These are phyloP conservation scores for Haemorhous mexicanus DNA, from an alignment of 2,113 vertebrate species.

Conservation along the genomic window DNA sequence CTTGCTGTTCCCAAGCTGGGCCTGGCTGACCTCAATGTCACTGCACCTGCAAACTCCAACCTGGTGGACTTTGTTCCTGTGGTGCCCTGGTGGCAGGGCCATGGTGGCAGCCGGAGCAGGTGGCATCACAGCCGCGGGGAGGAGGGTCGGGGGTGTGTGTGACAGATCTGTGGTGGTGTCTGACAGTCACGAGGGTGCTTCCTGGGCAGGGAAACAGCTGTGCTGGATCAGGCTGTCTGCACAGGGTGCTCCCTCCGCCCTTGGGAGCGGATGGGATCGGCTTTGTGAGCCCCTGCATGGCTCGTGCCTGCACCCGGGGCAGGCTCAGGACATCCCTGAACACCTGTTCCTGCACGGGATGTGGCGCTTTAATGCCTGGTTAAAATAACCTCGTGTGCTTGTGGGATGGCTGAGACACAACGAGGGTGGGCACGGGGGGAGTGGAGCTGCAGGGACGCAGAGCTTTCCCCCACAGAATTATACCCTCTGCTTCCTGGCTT, in stretches of 20 bases:
- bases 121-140: background rate
- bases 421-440: background rate
- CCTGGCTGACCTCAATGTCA: rapidly evolving
- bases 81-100: background rate
- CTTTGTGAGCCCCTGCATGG: rapidly evolving
- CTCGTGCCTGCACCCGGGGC: rapidly evolving
- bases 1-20: rapidly evolving
- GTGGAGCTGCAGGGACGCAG: background rate
- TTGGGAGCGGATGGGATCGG: background rate
- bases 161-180: rapidly evolving
- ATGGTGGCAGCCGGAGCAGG: background rate
- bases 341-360: background rate
- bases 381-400: background rate
- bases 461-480: background rate
- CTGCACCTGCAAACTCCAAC: background rate
- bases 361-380: rapidly evolving
- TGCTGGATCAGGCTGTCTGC: background rate
- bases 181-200: background rate
- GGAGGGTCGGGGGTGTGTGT: background rate
- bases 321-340: rapidly evolving
- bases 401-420: background rate
- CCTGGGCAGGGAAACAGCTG: background rate
- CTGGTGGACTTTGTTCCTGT: background rate
- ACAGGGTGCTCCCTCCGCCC: background rate
- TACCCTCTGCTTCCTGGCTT: background rate